Evolutionary conservation across 1,140 invertebrate species (phyloP).

Genomic region (Diplogasteroides magnus): DNA sequence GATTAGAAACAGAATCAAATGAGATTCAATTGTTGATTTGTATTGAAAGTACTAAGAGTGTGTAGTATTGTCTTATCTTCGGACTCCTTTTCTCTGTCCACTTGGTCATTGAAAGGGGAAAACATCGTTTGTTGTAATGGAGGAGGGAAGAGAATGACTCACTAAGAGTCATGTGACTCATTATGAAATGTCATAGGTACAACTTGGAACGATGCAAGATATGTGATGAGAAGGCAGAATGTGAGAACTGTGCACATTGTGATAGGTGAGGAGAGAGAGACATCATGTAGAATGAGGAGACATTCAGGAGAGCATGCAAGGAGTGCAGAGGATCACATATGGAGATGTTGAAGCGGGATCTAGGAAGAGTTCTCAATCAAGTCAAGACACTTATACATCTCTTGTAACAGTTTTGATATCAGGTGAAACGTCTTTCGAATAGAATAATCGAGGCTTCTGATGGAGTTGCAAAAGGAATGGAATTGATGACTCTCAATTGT

Average conservation of each 20-base stretch:
- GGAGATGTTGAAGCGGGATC: conserved; percentile 87
- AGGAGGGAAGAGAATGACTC: too few species aligned
- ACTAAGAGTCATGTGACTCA: too few species aligned
- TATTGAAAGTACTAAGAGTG: too few species aligned
- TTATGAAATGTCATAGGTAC: too few species aligned
- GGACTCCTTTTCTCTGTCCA: too few species aligned
- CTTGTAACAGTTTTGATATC: too few species aligned
- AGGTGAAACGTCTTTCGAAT: conserved; percentile 47
- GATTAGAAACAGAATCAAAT: too few species aligned
- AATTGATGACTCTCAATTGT: conserved; percentile 41
- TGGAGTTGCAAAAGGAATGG: conserved; percentile 44
- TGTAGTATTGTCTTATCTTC: too few species aligned
- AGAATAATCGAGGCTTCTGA: conserved; percentile 48
- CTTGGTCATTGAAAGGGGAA: too few species aligned
- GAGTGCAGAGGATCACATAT: conserved; percentile 86
- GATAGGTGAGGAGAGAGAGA: conserved; percentile 69
- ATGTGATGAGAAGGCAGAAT: conserved; percentile 89
- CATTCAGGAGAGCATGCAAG: conserved; percentile 62
- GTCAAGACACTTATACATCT: conserved; percentile 21
- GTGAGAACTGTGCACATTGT: conserved; percentile 81
- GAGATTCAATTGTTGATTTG: too few species aligned
- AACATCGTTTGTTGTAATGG: too few species aligned
- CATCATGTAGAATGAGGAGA: background rate
- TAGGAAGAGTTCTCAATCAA: conserved; percentile 69
- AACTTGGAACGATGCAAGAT: conserved; percentile 55